Base-by-base conservation (phyloP, 2,113 vertebrate genomes). In the Perca fluviatilis region DNA sequence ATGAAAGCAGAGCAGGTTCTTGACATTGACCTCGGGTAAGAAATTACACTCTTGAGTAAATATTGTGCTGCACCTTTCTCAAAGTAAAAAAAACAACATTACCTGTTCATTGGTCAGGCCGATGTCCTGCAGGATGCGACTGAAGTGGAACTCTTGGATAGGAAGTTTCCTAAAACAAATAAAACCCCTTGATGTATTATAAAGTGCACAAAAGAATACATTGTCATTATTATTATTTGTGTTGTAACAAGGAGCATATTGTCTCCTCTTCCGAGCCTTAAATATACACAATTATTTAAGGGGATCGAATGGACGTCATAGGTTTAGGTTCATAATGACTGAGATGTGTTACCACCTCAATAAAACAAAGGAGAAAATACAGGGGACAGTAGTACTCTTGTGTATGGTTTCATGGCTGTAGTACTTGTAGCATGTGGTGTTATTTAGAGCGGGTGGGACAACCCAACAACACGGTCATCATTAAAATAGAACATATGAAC, bases 81-180 rank as follows among this genome's bases (percentile, higher is more conserved):
- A 43, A 30, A 77, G 50, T 36, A 43, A 70, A 12, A n/a, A 33
- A 23, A 58, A 66, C 9, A 21, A 16, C 13, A 3, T 33, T 77
- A 95, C 95, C 94, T 99, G 97, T 23, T 97, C 95, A 80, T 97
- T 96, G 46, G 93, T 97, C 72, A 99, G 88, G 25, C 89, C 92
- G 1, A 98, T 94, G 0, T 98, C 98, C 91, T 98, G 95, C 68
- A 99, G 95, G 11, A 98, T 76, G 0, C 97, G 96, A 90, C 50
- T 96, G 82, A 98, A 96, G 90, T 98, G 96, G 84, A 98, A 99
- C 83, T 99, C 98, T 85, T 99, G 98, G 85, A 99, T 97, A 18
- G 98, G 98, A 81, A 99, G 95, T 85, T 99, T 99, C 94, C 95
- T 96, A 68, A n/a, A 80, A 70, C 13, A 71, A 46, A 63, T 6